Percentiles rank a stretch among this genome's conserved stretches.
Conservation (phyloP, 2,113 vertebrate genomes). For the Malurus melanocephalus region DNA sequence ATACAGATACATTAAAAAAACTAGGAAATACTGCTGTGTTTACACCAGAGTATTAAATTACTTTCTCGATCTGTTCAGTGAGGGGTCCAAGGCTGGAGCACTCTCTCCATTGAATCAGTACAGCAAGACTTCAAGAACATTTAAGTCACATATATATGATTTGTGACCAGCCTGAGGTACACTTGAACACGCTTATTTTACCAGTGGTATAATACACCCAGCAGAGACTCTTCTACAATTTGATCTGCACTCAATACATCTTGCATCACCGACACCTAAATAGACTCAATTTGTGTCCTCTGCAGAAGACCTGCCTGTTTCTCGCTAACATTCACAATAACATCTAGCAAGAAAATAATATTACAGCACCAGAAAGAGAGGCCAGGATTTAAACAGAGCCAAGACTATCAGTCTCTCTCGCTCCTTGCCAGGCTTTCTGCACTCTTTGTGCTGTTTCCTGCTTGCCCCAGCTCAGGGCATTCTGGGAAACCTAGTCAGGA, state of each 20-base stretch:
- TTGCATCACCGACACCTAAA: not conserved
- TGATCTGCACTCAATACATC: not conserved
- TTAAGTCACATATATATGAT: constrained; percentile 30
- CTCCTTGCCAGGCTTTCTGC: not conserved
- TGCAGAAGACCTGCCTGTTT: not conserved
- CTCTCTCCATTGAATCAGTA: not conserved
- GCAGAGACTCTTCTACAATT: not conserved
- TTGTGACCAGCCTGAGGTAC: not conserved
- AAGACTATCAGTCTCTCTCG: not conserved
- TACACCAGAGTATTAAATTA: not conserved
- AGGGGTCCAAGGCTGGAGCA: not conserved
- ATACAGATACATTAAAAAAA: not conserved
- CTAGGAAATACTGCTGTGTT: not conserved
- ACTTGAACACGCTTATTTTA: not conserved
- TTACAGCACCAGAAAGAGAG: not conserved
- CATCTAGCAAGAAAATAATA: not conserved
- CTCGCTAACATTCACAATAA: not conserved
- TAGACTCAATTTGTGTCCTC: not conserved
- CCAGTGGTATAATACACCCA: not conserved
- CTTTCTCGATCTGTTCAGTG: not conserved
- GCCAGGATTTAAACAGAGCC: not conserved
- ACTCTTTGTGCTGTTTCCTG: not conserved
- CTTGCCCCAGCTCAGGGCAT: not conserved
- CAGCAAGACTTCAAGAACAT: not conserved
- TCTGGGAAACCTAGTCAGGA: not conserved